Base-by-base conservation (phyloP, 2,888 invertebrate species). In the Candidula unifasciata region DNA sequence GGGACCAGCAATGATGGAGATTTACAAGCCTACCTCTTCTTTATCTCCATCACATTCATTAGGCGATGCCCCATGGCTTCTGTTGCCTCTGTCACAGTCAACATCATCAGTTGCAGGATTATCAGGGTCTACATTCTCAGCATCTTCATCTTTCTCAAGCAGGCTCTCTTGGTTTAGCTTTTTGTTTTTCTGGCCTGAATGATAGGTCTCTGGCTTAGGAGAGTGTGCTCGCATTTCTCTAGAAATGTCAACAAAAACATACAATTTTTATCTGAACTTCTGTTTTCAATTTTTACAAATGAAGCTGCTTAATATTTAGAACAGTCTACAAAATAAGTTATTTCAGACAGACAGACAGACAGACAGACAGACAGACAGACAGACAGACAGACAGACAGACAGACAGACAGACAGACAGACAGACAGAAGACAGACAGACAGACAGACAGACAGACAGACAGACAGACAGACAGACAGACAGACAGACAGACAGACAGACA, bases 121-220 rank as follows among this genome's bases (percentile, higher is more conserved):
- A 21, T 24, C 13, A 13, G n/a, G 27, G n/a, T 57, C 71, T 35
- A 35, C 27, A 5, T 78, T 33, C 33, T 77, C 60, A 21, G 16
- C 37, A 24, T 71, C 71, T 6, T 21, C 69, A 30, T 30, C n/a
- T 30, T 33, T 24, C 13, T 60, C 60, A 54, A 24, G 33, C 18
- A 66, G 64, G 21, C 60, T 52, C 16, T 84, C 80, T 27, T 52
- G 21, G 24, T 33, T 24, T 57, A 64, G n/a, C 57, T 57, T 52
- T 18, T 57, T 57, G 16, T 6, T 52, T 54, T 21, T 60, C 24
- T 82, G 60, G 30, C n/a, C 66, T 18, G 82, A 66, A 85, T 92
- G 92, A 87, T 93, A 93, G 13, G 92, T 89, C 80, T 91, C 90
- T 33, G 91, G 91, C 77, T 89, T 90, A 5, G 90, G 89, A 33